Conservation (phyloP, 2,113 vertebrate genomes). For the Galeopterus variegatus region DNA sequence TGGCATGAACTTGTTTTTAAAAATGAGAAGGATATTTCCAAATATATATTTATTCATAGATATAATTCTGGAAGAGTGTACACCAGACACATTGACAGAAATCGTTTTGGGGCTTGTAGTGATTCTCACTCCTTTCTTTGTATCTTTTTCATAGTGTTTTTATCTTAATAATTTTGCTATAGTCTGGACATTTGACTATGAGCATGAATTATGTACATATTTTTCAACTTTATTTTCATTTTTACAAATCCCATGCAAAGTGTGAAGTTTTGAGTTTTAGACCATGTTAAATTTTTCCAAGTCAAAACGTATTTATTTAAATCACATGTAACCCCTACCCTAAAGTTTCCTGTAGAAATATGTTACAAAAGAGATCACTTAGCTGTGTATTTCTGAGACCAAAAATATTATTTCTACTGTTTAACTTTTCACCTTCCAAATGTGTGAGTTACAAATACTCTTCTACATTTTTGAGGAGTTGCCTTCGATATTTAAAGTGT, state of each 20-base stretch:
- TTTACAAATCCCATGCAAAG: neutral
- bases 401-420: neutral
- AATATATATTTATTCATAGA: constrained; percentile 19
- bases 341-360: neutral
- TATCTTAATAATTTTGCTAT: neutral
- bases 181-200: constrained; percentile 9
- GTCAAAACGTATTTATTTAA: constrained; percentile 55
- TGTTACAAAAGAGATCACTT: neutral
- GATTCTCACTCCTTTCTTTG: constrained; percentile 7
- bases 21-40: neutral
- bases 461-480: constrained; percentile 15
- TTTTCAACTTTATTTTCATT: constrained; percentile 46
- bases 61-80: constrained; percentile 18
- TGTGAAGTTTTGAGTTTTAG: constrained; percentile 45
- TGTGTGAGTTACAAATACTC: constrained; percentile 28
- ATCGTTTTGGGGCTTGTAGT: neutral
- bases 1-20: constrained; percentile 19
- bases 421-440: constrained; percentile 42
- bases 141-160: constrained; percentile 2
- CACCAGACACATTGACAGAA: neutral
- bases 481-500: constrained; percentile 60
- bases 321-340: neutral
- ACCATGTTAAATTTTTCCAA: neutral
- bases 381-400: neutral
- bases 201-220: neutral